These are phyloP conservation scores for Norana najaformis DNA, from an alignment of 2,888 invertebrate species.

Conservation along the genomic window DNA sequence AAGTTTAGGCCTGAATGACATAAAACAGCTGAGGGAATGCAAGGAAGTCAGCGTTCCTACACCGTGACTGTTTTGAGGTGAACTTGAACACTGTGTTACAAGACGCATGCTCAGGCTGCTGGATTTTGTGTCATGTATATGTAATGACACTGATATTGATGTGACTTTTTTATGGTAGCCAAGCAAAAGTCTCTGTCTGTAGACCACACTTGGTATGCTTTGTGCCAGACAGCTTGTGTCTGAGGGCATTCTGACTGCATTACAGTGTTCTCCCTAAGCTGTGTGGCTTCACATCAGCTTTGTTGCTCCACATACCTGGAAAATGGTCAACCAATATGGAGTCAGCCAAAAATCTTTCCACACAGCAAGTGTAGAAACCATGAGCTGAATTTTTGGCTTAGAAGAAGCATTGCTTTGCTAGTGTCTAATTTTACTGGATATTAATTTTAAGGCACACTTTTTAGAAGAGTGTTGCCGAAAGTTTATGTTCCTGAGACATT, in stretches of 20 bases:
- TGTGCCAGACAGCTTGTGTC: neutral
- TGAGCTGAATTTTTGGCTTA: neutral
- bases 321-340: neutral
- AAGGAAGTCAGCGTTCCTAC: too few species aligned
- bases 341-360: neutral
- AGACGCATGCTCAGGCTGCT: neutral
- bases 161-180: neutral
- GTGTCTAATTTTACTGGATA: neutral
- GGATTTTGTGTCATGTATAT: neutral
- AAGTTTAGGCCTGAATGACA: neutral
- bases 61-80: neutral
- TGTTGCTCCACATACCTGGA: neutral
- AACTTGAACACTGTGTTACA: neutral
- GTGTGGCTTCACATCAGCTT: neutral
- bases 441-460: neutral
- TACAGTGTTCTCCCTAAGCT: too few species aligned
- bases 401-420: neutral
- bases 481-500: neutral
- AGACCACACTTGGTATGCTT: neutral
- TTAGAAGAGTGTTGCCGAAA: neutral
- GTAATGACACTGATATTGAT: neutral
- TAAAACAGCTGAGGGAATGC: neutral
- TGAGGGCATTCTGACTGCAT: neutral
- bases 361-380: neutral
- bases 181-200: neutral